A percentile compares a stretch with the other conserved stretches of the same genome.
Evolutionary conservation across 2,113 vertebrate species (phyloP).

Genomic region (Eidolon helvum): DNA sequence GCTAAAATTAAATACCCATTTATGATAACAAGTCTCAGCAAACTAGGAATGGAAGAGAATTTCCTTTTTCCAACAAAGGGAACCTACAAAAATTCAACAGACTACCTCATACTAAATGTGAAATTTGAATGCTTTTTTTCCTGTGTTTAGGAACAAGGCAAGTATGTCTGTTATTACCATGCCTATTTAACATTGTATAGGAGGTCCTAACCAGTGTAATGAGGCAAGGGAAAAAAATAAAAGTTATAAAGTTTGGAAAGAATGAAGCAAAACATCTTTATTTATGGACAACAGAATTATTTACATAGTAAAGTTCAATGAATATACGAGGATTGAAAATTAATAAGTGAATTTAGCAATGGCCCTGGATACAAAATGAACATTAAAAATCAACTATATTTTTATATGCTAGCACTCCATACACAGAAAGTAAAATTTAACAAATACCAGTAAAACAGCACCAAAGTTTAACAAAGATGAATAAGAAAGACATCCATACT

Average conservation of each 20-base stretch:
- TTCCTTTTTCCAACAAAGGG: not conserved
- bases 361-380: not conserved
- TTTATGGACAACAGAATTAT: not conserved
- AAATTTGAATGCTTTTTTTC: not conserved
- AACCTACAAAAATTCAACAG: not conserved
- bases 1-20: not conserved
- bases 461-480: not conserved
- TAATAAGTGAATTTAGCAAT: not conserved
- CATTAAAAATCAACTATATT: constrained; percentile 14
- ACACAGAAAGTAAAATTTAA: not conserved
- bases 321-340: not conserved
- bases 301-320: not conserved
- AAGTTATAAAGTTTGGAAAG: not conserved
- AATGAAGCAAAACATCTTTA: not conserved
- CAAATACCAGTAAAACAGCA: not conserved
- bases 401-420: not conserved
- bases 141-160: not conserved
- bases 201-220: not conserved
- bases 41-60: not conserved
- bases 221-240: not conserved
- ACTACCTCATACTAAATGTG: not conserved
- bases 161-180: not conserved
- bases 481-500: not conserved
- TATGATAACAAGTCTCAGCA: not conserved
- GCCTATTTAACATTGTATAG: not conserved